A percentile compares a stretch with the other conserved stretches of the same genome.
These are phyloP conservation scores for Phoebastria nigripes DNA, from an alignment of 2,797 vertebrate genomes.

Conservation along the genomic window DNA sequence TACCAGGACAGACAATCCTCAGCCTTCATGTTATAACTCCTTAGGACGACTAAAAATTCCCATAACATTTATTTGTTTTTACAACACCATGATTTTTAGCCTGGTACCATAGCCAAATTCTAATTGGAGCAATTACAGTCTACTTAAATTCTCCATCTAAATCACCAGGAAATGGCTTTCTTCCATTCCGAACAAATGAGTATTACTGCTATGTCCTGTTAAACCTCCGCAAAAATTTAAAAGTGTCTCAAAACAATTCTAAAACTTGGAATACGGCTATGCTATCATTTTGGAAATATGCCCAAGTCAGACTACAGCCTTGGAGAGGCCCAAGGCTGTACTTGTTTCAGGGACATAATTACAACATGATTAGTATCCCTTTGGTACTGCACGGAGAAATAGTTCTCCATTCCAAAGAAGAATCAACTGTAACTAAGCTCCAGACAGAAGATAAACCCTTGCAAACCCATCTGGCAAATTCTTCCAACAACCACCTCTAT, in stretches of 20 bases:
- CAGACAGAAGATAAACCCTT: background rate
- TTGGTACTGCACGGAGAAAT: background rate
- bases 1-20: background rate
- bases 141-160: constrained; percentile 4
- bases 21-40: background rate
- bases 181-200: background rate
- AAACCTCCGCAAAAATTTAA: background rate
- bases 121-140: background rate
- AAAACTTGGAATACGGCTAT: background rate
- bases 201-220: background rate
- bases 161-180: constrained; percentile 1
- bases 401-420: background rate
- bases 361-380: background rate
- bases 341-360: constrained; percentile 48
- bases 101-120: background rate
- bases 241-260: background rate
- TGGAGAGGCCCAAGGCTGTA: constrained; percentile 24
- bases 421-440: background rate
- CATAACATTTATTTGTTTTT: background rate
- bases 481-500: background rate
- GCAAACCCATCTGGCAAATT: background rate
- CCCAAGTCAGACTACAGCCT: background rate
- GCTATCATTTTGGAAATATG: constrained; percentile 7
- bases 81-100: background rate
- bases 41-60: background rate